These are phyloP conservation scores for Pyrrhosoma nymphula DNA, from an alignment of 2,888 invertebrate genomes.

Conservation along the genomic window DNA sequence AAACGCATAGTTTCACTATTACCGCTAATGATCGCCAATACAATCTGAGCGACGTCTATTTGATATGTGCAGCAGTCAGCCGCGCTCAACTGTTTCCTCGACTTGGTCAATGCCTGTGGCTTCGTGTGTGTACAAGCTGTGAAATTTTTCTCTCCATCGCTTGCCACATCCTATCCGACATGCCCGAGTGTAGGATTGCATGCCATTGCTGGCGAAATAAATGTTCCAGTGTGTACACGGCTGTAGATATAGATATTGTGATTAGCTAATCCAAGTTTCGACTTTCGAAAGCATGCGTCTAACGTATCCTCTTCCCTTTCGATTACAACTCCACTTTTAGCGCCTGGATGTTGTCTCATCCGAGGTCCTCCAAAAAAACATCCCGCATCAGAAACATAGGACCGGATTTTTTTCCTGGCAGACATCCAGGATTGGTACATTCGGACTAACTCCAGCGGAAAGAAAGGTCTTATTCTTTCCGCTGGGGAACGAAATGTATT, in stretches of 20 bases:
- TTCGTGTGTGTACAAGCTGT: no score
- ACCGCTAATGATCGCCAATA: no score
- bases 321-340: slow-evolving; percentile 6
- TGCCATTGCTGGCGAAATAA: no score
- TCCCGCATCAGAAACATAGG: not conserved
- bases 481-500: not conserved
- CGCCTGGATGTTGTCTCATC: not conserved
- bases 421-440: not conserved
- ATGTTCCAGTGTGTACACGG: no score
- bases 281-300: not conserved
- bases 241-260: not conserved
- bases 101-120: no score
- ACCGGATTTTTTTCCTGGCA: not conserved
- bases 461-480: not conserved
- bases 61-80: no score
- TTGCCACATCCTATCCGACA: no score
- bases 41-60: no score
- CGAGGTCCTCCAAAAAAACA: not conserved
- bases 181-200: no score
- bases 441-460: not conserved
- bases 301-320: not conserved
- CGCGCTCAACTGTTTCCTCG: no score
- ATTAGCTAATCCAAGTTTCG: not conserved
- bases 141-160: no score
- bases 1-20: no score